Conservation (phyloP, 2,888 invertebrate species). For the Sceliomorpha sp. region DNA sequence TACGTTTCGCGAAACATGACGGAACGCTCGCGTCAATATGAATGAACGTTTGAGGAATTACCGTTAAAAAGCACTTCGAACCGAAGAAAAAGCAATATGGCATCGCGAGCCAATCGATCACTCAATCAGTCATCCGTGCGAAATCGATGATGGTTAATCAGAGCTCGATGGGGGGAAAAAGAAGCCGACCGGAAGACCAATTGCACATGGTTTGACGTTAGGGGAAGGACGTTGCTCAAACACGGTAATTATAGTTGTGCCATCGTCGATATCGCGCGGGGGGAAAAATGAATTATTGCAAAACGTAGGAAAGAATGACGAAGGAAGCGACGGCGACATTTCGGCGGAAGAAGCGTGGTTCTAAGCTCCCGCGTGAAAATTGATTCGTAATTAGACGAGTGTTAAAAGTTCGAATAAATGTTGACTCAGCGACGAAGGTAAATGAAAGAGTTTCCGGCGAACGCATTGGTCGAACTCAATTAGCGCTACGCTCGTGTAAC, state of each 20-base stretch:
- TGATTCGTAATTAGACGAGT: conserved; percentile 50
- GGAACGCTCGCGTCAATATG: no score
- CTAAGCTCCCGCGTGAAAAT: conserved; percentile 26
- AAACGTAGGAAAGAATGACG: not conserved
- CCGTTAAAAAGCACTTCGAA: conserved; percentile 30
- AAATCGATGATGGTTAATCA: conserved; percentile 39
- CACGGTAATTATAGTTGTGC: conserved; percentile 8
- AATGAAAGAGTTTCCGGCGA: conserved; percentile 47
- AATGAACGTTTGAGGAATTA: conserved; percentile 22
- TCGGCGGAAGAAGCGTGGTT: conserved; percentile 1
- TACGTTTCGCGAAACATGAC: no score
- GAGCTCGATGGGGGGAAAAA: conserved; percentile 22
- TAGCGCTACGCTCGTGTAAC: conserved; percentile 49
- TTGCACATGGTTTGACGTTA: conserved; percentile 21
- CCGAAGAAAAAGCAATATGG: conserved; percentile 39
- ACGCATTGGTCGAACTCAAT: conserved; percentile 52
- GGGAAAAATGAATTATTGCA: conserved; percentile 7
- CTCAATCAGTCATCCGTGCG: conserved; percentile 37
- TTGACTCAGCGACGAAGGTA: conserved; percentile 46
- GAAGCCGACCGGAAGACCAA: conserved; percentile 28
- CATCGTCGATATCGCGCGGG: not conserved
- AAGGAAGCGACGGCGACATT: conserved; percentile 15
- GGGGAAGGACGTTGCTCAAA: conserved; percentile 21
- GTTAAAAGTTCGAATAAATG: conserved; percentile 51
- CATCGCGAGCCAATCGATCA: conserved; percentile 32